These are phyloP conservation scores for Melitaea cinxia DNA, from an alignment of 1,140 invertebrate genomes.

Conservation along the genomic window DNA sequence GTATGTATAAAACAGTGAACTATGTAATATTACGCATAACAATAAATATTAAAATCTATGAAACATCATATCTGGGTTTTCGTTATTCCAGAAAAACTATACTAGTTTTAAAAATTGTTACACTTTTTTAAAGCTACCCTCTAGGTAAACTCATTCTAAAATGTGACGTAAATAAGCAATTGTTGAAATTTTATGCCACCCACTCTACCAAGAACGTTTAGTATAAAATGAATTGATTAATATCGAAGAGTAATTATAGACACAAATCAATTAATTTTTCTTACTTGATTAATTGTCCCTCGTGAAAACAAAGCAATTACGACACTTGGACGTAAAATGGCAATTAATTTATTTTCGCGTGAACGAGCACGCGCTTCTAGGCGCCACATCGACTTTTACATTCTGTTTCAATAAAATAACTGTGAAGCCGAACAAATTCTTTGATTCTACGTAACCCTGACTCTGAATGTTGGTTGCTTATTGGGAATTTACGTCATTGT, in stretches of 20 bases:
- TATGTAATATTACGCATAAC: no score
- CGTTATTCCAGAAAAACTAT: no score
- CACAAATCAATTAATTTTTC: conserved; percentile 30
- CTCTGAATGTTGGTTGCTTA: neutral
- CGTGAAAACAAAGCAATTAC: conserved; percentile 32
- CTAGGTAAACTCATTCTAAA: no score
- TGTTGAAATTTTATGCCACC: no score
- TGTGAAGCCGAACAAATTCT: conserved; percentile 16
- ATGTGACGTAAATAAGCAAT: no score
- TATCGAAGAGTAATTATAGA: neutral
- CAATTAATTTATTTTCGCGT: conserved; percentile 76
- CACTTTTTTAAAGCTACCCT: no score
- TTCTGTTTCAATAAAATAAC: conserved; percentile 18
- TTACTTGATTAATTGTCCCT: conserved; percentile 30
- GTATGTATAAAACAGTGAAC: no score
- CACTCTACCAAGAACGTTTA: neutral
- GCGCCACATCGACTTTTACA: conserved; percentile 3
- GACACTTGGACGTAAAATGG: conserved; percentile 53
- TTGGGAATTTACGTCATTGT: neutral
- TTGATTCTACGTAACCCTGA: neutral
- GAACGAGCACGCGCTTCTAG: conserved; percentile 43
- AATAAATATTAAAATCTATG: no score
- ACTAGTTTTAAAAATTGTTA: no score
- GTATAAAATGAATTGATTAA: neutral
- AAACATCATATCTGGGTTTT: no score